Evolutionary conservation across 2,113 vertebrate genomes (phyloP).

Genomic region (Physeter macrocephalus): DNA sequence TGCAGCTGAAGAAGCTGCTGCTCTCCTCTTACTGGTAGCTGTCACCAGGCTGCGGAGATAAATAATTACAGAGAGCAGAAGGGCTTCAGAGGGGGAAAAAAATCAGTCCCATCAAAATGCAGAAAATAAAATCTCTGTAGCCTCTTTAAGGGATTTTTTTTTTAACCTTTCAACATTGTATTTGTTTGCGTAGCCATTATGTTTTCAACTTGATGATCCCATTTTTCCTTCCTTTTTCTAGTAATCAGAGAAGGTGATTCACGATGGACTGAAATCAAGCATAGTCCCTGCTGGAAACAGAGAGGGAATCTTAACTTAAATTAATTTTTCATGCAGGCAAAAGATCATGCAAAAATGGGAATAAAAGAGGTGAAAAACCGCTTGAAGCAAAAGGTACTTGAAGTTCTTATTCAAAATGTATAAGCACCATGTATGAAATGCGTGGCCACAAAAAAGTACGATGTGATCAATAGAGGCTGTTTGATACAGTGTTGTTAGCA

Average conservation of each 20-base stretch:
- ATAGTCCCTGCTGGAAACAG: slow-evolving; percentile 75
- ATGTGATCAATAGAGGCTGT: slow-evolving; percentile 85
- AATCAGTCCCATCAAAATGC: slow-evolving; percentile 50
- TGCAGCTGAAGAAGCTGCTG: background rate
- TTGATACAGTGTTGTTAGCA: slow-evolving; percentile 84
- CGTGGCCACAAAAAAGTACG: slow-evolving; percentile 79
- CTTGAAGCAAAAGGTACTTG: slow-evolving; percentile 93
- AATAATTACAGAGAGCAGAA: slow-evolving; percentile 49
- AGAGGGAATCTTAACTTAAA: slow-evolving; percentile 82
- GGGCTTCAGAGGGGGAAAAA: background rate
- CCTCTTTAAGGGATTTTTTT: slow-evolving; percentile 61
- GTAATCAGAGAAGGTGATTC: slow-evolving; percentile 76
- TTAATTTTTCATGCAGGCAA: slow-evolving; percentile 90
- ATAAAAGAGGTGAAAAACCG: slow-evolving; percentile 97
- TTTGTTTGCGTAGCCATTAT: slow-evolving; percentile 77
- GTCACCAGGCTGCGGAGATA: slow-evolving; percentile 43
- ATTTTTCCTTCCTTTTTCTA: slow-evolving; percentile 70
- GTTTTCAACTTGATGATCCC: slow-evolving; percentile 69
- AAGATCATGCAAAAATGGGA: slow-evolving; percentile 98
- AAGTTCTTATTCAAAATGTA: slow-evolving; percentile 84
- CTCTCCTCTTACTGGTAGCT: background rate
- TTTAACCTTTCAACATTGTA: slow-evolving; percentile 64
- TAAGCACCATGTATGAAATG: slow-evolving; percentile 80
- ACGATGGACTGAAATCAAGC: slow-evolving; percentile 68
- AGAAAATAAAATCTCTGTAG: slow-evolving; percentile 60